Base-by-base conservation (phyloP, 2,888 invertebrate species). In the Conistra vaccinii region DNA sequence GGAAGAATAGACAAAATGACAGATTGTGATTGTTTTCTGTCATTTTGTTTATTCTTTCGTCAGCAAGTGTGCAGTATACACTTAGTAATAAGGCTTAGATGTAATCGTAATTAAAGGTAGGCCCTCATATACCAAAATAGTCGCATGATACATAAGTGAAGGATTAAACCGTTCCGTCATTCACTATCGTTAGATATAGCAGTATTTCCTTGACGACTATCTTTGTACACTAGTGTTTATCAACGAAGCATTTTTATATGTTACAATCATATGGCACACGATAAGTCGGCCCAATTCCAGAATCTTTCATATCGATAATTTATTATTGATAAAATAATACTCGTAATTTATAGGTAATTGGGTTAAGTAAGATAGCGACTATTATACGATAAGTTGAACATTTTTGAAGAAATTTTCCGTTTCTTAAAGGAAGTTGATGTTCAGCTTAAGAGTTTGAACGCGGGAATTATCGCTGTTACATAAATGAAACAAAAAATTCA, bases 261-360 rank as follows among this genome's bases (percentile, higher is more conserved):
- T 71, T 69, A 82, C 71, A 85, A 78, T 85, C 87, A 76, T 85
- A 81, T 81, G 82, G 69, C 84, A 76, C 65, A 60, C 83, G 90
- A 87, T 89, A 89, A 85, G 83, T 81, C 88, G 91, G 85, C 89
- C 92, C 89, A 89, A 89, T 91, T 92, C 86, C 66, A 78, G 81
- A 85, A 82, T 84, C 84, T 89, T 89, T 88, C 85, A 68, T 87
- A 87, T 86, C 82, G 88, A 90, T 90, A 90, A 73, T 84, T 76
- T 87, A 78, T 81, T 90, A 87, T 88, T 88, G 87, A 90, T 90
- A 87, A 89, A 85, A 85, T 88, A 87, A 88, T 89, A 89, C 89
- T 90, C 85, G 87, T 93, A 92, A 94, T 92, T 94, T 93, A 91
- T 91, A 92, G 90, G 92, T 94, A 94, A 94, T 92, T 94, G 91